phyloP scores from a whole-genome alignment of 2,113 vertebrate species.

The Microcebus murinus region DNA sequence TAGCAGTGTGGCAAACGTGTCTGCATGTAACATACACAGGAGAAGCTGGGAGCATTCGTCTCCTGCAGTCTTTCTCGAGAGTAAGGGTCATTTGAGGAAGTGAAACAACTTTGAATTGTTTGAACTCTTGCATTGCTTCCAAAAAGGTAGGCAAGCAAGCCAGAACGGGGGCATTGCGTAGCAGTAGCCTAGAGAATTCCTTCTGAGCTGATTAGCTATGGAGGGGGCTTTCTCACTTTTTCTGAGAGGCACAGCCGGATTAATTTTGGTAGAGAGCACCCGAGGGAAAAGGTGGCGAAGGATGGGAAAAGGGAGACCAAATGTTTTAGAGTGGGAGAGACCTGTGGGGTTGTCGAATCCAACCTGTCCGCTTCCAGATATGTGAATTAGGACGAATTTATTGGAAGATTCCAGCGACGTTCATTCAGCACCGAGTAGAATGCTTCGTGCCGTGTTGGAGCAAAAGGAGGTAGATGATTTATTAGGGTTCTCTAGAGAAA shows the following conservation, averaged over 20 bases:
- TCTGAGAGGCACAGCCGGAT: background rate
- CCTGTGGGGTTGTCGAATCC: background rate
- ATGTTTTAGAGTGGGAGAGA: background rate
- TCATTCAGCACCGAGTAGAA: background rate
- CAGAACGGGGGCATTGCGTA: background rate
- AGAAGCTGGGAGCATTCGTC: background rate
- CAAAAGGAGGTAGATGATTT: background rate
- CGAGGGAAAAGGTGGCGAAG: background rate
- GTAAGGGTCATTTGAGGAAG: background rate
- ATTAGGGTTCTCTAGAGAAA: background rate
- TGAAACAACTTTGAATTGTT: background rate
- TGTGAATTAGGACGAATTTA: background rate
- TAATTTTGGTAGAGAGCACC: background rate
- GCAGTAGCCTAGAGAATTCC: background rate
- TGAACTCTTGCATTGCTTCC: background rate
- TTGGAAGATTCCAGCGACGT: background rate
- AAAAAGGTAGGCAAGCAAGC: fast-evolving
- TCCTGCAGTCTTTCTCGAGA: background rate
- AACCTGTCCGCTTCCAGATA: background rate
- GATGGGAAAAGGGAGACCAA: background rate
- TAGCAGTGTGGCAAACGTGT: background rate
- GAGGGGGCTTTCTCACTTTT: background rate
- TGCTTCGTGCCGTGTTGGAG: background rate
- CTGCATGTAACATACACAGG: background rate
- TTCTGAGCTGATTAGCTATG: background rate